A percentile compares a stretch with the other conserved stretches of the same genome.
Conservation (phyloP, 2,797 vertebrate genomes). For the Spondyliosoma cantharus region DNA sequence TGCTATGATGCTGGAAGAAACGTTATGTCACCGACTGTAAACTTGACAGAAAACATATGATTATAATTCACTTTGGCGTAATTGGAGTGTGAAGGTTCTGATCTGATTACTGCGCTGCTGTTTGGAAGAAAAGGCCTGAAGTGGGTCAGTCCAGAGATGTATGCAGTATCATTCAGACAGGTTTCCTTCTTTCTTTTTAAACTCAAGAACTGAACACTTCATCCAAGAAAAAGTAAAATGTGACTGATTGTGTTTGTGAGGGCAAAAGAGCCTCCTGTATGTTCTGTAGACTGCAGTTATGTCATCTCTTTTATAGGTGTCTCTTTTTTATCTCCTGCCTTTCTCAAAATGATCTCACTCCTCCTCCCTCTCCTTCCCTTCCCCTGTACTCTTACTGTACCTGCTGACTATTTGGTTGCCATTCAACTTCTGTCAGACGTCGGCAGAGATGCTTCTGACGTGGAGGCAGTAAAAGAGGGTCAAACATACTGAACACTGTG, state of each 20-base stretch:
- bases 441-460: conserved; percentile 29
- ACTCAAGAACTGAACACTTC: conserved; percentile 6
- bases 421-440: not conserved
- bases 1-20: not conserved
- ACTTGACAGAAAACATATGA: not conserved
- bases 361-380: not conserved
- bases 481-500: conserved; percentile 8
- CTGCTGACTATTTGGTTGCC: not conserved
- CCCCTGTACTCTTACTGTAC: not conserved
- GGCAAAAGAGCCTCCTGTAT: not conserved
- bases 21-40: not conserved
- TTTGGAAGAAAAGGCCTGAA: conserved; percentile 11
- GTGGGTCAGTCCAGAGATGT: conserved; percentile 7
- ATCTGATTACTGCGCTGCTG: conserved; percentile 34
- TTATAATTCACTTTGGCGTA: not conserved
- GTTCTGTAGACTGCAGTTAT: not conserved
- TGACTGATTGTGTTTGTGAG: not conserved
- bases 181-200: not conserved
- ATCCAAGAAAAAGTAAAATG: not conserved
- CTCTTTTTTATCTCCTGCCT: not conserved
- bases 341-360: not conserved
- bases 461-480: conserved; percentile 13
- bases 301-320: not conserved
- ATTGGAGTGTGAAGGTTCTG: conserved; percentile 5
- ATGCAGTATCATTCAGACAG: not conserved